phyloP scores from a whole-genome alignment of 1,140 invertebrate genomes.

The Teleopsis dalmanni region DNA sequence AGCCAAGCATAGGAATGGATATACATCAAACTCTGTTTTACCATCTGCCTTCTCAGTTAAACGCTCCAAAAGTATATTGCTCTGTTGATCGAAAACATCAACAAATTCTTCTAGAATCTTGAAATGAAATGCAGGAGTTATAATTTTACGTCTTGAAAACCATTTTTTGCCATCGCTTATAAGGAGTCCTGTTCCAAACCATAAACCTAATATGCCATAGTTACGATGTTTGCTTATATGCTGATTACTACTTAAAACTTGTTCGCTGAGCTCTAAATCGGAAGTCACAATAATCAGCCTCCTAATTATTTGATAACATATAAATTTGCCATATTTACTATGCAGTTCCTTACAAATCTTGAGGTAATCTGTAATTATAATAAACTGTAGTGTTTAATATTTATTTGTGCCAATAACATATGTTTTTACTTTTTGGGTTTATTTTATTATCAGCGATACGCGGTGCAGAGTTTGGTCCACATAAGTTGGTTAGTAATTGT shows the following conservation, averaged over 20 bases:
- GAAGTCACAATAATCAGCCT: no score
- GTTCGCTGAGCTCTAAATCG: constrained; percentile 9
- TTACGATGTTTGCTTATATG: constrained; percentile 8
- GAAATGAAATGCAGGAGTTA: constrained; percentile 81
- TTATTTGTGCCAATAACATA: no score
- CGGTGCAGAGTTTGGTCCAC: no score
- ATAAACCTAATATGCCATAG: constrained; percentile 9
- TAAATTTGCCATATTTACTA: no score
- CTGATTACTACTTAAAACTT: constrained; percentile 1
- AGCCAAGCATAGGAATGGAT: constrained; percentile 21
- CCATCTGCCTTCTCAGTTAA: constrained; percentile 25
- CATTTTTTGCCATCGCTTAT: constrained; percentile 56
- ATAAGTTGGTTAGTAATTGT: no score
- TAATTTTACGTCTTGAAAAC: constrained; percentile 61
- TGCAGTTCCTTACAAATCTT: no score
- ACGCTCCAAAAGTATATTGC: constrained; percentile 47
- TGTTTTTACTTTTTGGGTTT: no score
- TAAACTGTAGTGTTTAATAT: no score
- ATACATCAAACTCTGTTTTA: constrained; percentile 21
- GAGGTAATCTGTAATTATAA: no score
- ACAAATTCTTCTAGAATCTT: constrained; percentile 72
- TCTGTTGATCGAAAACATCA: constrained; percentile 60
- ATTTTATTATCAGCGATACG: no score
- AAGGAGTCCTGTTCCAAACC: constrained; percentile 37
- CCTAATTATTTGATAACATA: no score